Conservation (phyloP, 2,797 vertebrate genomes). For the Potorous gilbertii region DNA sequence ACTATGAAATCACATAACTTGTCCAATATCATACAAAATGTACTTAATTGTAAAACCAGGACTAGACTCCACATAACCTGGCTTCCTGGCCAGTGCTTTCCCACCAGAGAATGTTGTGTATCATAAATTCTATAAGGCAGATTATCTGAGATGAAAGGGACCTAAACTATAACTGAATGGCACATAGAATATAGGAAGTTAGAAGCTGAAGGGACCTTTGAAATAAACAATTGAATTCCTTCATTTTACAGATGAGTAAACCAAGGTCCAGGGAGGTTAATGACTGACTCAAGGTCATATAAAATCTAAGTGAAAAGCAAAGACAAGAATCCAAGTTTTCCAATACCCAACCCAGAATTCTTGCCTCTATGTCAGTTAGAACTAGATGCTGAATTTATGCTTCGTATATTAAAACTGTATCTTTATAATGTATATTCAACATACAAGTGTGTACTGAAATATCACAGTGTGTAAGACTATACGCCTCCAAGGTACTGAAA, state of each 20-base stretch:
- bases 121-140: background rate
- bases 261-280: background rate
- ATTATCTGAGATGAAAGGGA: background rate
- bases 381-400: background rate
- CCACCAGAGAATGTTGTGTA: background rate
- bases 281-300: background rate
- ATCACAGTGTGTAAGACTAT: background rate
- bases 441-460: slow-evolving; percentile 14
- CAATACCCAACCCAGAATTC: background rate
- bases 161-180: background rate
- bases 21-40: background rate
- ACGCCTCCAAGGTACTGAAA: background rate
- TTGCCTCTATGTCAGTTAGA: background rate
- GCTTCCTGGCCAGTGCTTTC: background rate
- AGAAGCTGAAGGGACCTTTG: background rate
- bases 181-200: background rate
- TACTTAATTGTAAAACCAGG: background rate
- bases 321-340: background rate
- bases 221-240: background rate
- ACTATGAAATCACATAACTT: background rate
- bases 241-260: background rate
- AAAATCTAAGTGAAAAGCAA: background rate
- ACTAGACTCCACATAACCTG: background rate
- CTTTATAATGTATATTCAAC: slow-evolving; percentile 21
- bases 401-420: background rate